A percentile compares a stretch with the other conserved stretches of the same genome.
Conservation (phyloP, 2,888 invertebrate species). For the Amphipoea lucens region DNA sequence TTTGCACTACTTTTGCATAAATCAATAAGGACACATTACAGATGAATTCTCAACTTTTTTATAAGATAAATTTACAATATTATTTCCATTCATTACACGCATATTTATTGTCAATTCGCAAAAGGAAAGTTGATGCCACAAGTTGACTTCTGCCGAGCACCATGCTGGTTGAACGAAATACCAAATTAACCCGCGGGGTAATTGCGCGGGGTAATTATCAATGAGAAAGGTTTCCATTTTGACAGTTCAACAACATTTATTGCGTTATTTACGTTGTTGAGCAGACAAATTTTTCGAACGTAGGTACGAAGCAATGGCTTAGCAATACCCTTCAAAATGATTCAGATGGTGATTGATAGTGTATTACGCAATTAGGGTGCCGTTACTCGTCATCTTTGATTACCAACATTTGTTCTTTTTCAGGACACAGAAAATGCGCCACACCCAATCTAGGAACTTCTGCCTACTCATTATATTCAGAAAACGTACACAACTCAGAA, state of each 20-base stretch:
- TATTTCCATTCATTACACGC: not conserved
- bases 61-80: not conserved
- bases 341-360: not conserved
- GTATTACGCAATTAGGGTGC: not conserved
- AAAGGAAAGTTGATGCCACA: too few relatives aligned
- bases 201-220: not conserved
- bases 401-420: slow-evolving; percentile 56
- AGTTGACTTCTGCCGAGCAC: too few relatives aligned
- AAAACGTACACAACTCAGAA: slow-evolving; percentile 63
- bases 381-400: not conserved
- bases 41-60: not conserved
- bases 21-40: not conserved
- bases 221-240: not conserved
- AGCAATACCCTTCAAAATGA: not conserved
- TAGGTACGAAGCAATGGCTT: not conserved
- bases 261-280: not conserved
- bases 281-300: not conserved
- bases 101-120: too few relatives aligned
- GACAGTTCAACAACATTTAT: not conserved
- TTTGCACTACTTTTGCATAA: not conserved
- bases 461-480: slow-evolving; percentile 75
- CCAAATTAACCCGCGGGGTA: not conserved
- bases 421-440: slow-evolving; percentile 76
- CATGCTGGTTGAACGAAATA: too few relatives aligned
- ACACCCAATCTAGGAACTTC: slow-evolving; percentile 86